phyloP scores from a whole-genome alignment of 1,140 invertebrate genomes.

The Procambarus virginalis region DNA sequence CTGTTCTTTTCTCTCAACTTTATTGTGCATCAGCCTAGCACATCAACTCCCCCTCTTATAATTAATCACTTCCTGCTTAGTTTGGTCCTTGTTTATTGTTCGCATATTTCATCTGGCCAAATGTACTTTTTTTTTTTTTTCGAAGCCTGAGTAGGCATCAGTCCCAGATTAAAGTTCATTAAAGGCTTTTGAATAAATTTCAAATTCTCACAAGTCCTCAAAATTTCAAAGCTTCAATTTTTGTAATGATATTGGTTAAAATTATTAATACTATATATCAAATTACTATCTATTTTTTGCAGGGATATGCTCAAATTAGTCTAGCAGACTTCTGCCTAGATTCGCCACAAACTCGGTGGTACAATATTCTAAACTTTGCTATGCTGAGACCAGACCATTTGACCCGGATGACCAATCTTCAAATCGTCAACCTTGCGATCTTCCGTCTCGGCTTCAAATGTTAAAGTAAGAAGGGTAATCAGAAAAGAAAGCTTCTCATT shows the following conservation, averaged over 20 bases:
- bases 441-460: slow-evolving; percentile 60
- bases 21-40: too few relatives aligned
- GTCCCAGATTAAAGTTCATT: too few relatives aligned
- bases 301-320: slow-evolving; percentile 97
- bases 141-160: too few relatives aligned
- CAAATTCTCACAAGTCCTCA: too few relatives aligned
- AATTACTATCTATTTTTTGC: slow-evolving; percentile 56
- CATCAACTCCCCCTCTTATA: too few relatives aligned
- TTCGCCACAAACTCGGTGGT: slow-evolving; percentile 89
- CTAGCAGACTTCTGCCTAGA: slow-evolving; percentile 94
- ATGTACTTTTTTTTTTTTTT: too few relatives aligned
- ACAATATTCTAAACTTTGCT: slow-evolving; percentile 82
- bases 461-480: slow-evolving; percentile 43
- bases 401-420: slow-evolving; percentile 58
- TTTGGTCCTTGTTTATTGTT: too few relatives aligned
- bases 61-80: too few relatives aligned
- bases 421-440: slow-evolving; percentile 67
- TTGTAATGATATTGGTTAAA: neutral
- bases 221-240: neutral
- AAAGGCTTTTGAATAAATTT: too few relatives aligned
- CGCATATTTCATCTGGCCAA: too few relatives aligned
- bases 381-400: slow-evolving; percentile 60
- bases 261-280: neutral
- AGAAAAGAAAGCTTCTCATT: too few relatives aligned
- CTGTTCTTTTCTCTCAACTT: too few relatives aligned